Evolutionary conservation across 2,888 invertebrate species (phyloP).

Genomic region (Baccha elongata): DNA sequence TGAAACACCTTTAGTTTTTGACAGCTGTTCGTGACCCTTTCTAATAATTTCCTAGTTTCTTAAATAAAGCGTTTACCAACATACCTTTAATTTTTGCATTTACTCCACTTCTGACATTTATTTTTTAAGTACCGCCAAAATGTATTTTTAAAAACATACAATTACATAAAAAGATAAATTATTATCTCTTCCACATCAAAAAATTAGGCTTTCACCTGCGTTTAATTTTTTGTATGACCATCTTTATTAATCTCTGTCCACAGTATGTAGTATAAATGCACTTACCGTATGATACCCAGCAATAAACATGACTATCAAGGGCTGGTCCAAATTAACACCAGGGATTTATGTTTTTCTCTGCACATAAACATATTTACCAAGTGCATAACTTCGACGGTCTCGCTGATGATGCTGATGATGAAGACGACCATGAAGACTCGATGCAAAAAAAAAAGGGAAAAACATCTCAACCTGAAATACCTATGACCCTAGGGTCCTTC

Average conservation of each 20-base stretch:
- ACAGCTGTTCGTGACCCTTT: too few relatives aligned
- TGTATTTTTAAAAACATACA: too few relatives aligned
- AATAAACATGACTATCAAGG: slow-evolving; percentile 72
- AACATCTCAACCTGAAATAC: slow-evolving; percentile 60
- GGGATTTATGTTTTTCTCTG: slow-evolving; percentile 72
- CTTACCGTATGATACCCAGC: slow-evolving; percentile 32
- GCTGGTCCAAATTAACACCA: slow-evolving; percentile 73
- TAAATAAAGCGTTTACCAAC: too few relatives aligned
- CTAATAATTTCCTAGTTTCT: too few relatives aligned
- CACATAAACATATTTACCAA: slow-evolving; percentile 72
- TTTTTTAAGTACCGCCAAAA: too few relatives aligned
- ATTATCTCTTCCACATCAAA: too few relatives aligned
- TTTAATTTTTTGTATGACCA: too few relatives aligned
- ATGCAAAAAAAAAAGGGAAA: slow-evolving; percentile 21
- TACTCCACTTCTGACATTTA: too few relatives aligned
- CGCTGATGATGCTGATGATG: slow-evolving; percentile 27
- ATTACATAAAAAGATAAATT: too few relatives aligned
- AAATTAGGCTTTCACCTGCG: not conserved
- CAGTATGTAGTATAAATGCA: slow-evolving; percentile 14
- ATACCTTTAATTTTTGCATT: too few relatives aligned
- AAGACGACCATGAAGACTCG: slow-evolving; percentile 44
- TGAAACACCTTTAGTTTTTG: too few relatives aligned
- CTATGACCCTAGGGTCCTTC: slow-evolving; percentile 73
- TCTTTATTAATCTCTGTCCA: not conserved
- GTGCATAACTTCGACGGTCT: slow-evolving; percentile 36